Evolutionary conservation across 2,888 invertebrate species (phyloP).

Genomic region (Melanargia galathea): DNA sequence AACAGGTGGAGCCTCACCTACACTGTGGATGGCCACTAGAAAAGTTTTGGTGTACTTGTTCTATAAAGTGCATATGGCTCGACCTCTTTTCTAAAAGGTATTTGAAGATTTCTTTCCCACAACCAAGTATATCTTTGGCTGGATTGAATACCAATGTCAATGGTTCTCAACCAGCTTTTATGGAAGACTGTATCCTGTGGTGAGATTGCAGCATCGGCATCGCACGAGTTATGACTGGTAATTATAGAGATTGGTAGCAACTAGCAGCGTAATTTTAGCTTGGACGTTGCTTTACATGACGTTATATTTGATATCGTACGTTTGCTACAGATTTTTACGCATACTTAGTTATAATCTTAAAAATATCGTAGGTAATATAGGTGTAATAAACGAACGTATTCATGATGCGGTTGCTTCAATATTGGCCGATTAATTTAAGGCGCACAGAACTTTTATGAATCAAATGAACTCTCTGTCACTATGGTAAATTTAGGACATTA

Average conservation of each 20-base stretch:
- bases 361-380: neutral
- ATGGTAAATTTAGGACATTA: too few relatives aligned
- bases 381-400: neutral
- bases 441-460: too few relatives aligned
- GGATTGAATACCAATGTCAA: neutral
- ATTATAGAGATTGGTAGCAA: constrained; percentile 36
- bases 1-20: too few relatives aligned
- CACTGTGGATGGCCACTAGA: neutral
- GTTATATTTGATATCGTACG: constrained; percentile 19
- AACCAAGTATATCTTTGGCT: neutral
- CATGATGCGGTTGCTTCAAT: neutral
- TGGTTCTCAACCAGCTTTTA: constrained; percentile 32
- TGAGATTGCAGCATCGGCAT: constrained; percentile 34
- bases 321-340: constrained; percentile 17
- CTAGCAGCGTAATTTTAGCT: constrained; percentile 20
- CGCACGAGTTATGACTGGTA: constrained; percentile 35
- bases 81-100: too few relatives aligned
- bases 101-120: neutral
- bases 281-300: constrained; percentile 21
- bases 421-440: too few relatives aligned
- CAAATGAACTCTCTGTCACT: too few relatives aligned
- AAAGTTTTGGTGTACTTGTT: too few relatives aligned
- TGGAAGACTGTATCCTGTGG: constrained; percentile 36
- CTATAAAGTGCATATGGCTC: too few relatives aligned
- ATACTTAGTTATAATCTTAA: constrained; percentile 4